Percentiles rank a stretch among this genome's conserved stretches.
These are phyloP conservation scores for Strigamia maritima DNA, from an alignment of 2,888 invertebrate genomes.

Conservation along the genomic window DNA sequence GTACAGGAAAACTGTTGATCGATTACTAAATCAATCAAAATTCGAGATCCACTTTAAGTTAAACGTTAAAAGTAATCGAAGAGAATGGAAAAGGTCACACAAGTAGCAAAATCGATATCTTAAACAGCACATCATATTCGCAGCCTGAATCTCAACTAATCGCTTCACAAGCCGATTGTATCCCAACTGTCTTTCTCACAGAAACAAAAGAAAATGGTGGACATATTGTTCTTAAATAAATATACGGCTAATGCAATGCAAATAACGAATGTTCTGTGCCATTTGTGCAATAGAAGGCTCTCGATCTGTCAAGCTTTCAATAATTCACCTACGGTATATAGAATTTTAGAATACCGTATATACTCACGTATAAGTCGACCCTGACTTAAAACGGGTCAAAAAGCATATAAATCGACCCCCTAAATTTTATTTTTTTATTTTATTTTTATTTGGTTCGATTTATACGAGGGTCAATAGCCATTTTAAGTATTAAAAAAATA, in stretches of 20 bases:
- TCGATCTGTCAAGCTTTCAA: too few relatives aligned
- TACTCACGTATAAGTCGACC: too few relatives aligned
- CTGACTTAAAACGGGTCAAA: too few relatives aligned
- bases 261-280: too few relatives aligned
- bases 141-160: slow-evolving; percentile 15
- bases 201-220: not conserved
- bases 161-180: not conserved
- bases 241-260: not conserved
- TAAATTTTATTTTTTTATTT: too few relatives aligned
- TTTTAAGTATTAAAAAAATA: too few relatives aligned
- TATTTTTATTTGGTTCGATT: too few relatives aligned
- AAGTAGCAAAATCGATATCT: not conserved
- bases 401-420: too few relatives aligned
- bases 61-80: slow-evolving; percentile 2
- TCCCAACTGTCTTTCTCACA: not conserved
- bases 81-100: not conserved
- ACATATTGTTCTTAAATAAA: not conserved
- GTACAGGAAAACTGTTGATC: not conserved
- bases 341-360: too few relatives aligned
- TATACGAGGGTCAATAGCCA: too few relatives aligned
- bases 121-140: slow-evolving; percentile 4
- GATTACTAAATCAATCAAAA: not conserved
- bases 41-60: slow-evolving; percentile 2
- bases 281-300: too few relatives aligned
- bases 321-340: too few relatives aligned